Evolutionary conservation across 2,888 invertebrate genomes (phyloP).

Genomic region (Clunio marinus): DNA sequence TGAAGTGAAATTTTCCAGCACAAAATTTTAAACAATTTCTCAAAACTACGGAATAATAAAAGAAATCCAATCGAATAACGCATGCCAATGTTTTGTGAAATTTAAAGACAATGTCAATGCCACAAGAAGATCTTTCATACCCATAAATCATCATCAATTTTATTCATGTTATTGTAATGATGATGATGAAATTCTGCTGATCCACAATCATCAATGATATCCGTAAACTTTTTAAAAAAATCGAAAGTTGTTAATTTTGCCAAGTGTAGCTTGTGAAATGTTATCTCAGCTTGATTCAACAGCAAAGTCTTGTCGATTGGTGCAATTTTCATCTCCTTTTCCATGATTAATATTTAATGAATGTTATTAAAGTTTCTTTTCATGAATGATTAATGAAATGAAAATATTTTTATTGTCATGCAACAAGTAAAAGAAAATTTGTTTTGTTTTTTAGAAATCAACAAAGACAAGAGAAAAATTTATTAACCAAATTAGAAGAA

Average conservation of each 20-base stretch:
- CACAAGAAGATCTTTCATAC: neutral
- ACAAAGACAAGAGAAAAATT: too few species aligned
- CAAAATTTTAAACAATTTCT: too few species aligned
- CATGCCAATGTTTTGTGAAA: neutral
- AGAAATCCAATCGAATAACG: too few species aligned
- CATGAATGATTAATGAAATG: too few species aligned
- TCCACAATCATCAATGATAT: neutral
- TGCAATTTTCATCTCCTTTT: slow-evolving; percentile 2
- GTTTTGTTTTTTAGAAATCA: too few species aligned
- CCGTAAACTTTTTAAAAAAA: neutral
- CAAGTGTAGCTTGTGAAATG: slow-evolving; percentile 3
- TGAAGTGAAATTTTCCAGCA: neutral
- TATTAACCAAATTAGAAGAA: too few species aligned
- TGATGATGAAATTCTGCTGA: neutral
- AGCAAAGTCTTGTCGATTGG: neutral
- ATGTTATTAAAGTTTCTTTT: too few species aligned
- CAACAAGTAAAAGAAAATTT: too few species aligned
- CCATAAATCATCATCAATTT: neutral
- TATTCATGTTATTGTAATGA: neutral
- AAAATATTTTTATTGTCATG: too few species aligned
- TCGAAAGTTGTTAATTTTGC: slow-evolving; percentile 8
- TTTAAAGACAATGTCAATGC: neutral
- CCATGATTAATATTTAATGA: too few species aligned
- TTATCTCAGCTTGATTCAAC: slow-evolving; percentile 2
- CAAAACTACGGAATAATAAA: too few species aligned